Conservation (phyloP, 2,113 vertebrate species). For the Thryonomys swinderianus region DNA sequence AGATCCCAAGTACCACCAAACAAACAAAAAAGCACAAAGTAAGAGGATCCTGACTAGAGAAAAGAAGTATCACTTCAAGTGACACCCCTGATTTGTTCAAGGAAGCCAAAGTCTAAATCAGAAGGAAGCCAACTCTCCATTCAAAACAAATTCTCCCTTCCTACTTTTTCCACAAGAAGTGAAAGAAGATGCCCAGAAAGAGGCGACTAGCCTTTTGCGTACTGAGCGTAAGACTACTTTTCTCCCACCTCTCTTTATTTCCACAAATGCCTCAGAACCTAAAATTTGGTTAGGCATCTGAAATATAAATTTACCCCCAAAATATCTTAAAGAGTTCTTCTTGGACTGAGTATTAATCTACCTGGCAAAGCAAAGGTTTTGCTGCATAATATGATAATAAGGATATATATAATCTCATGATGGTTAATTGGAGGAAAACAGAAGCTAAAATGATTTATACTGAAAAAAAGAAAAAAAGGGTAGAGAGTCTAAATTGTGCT, state of each 20-base stretch:
- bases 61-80: background rate
- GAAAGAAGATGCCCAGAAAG: background rate
- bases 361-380: background rate
- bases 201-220: background rate
- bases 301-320: background rate
- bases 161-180: background rate
- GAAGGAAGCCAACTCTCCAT: background rate
- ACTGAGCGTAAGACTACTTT: background rate
- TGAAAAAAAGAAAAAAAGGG: background rate
- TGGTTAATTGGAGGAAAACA: background rate
- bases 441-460: background rate
- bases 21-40: no score
- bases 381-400: background rate
- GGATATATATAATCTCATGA: background rate
- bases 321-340: background rate
- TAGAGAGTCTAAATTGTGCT: background rate
- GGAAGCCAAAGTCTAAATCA: background rate
- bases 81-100: conserved; percentile 7
- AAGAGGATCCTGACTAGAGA: background rate
- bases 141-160: background rate
- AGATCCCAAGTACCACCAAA: no score
- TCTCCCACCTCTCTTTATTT: background rate
- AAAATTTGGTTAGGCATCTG: conserved; percentile 13
- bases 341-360: background rate
- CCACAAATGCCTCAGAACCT: background rate